Conservation (phyloP, 2,797 vertebrate species). For the Perdix hodgsoniae region DNA sequence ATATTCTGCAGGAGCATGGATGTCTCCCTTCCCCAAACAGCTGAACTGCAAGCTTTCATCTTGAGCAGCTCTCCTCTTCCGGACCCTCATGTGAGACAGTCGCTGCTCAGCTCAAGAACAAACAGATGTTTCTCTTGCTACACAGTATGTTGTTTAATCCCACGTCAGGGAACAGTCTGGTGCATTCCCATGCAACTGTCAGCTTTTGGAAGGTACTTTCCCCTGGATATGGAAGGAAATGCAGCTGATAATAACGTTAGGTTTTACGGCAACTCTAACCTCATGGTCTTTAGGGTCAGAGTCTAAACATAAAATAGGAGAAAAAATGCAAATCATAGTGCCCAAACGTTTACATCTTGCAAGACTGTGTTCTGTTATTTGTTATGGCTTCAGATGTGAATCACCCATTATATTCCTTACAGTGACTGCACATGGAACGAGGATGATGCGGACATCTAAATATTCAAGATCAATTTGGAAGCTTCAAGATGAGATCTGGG, state of each 20-base stretch:
- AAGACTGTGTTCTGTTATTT: not conserved
- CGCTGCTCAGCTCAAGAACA: slow-evolving; percentile 42
- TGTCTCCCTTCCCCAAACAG: slow-evolving; percentile 14
- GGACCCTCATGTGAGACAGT: not conserved
- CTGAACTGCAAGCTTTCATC: slow-evolving; percentile 34
- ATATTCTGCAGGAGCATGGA: slow-evolving; percentile 8
- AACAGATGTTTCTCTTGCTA: slow-evolving; percentile 62
- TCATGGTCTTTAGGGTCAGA: not conserved
- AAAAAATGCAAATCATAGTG: not conserved
- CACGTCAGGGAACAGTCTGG: slow-evolving; percentile 31
- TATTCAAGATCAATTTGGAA: not conserved
- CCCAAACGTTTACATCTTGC: not conserved
- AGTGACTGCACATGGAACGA: not conserved
- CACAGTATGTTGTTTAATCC: slow-evolving; percentile 50
- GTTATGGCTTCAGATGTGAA: not conserved
- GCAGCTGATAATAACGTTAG: not conserved
- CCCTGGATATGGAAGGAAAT: not conserved
- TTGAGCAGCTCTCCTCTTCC: slow-evolving; percentile 5
- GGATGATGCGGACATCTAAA: not conserved
- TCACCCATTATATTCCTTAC: not conserved
- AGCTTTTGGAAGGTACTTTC: slow-evolving; percentile 25
- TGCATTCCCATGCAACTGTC: slow-evolving; percentile 19
- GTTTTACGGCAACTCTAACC: not conserved
- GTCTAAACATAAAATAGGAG: not conserved
- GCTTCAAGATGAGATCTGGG: not conserved